Percentiles rank a stretch among this genome's conserved stretches.
Evolutionary conservation across 2,888 invertebrate genomes (phyloP).

Genomic region (Malacosoma neustria): DNA sequence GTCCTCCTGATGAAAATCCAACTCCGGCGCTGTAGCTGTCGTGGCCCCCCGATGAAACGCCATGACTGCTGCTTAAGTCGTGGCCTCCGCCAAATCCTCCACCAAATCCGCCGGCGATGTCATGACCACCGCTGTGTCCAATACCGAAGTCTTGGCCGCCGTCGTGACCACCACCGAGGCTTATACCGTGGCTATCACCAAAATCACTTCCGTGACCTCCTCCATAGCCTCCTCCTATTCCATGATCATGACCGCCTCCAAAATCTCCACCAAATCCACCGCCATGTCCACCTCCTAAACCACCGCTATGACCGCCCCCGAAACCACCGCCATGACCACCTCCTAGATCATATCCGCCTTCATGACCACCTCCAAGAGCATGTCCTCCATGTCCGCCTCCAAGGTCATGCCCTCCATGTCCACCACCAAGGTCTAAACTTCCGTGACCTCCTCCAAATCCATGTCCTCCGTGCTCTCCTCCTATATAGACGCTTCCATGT

Average conservation of each 20-base stretch:
- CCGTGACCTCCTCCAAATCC: neutral
- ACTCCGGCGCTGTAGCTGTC: slow-evolving; percentile 18
- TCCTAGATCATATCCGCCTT: slow-evolving; percentile 22
- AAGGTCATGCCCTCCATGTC: slow-evolving; percentile 19
- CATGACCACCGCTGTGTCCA: slow-evolving; percentile 26
- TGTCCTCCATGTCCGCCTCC: slow-evolving; percentile 14
- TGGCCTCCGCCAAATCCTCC: slow-evolving; percentile 24
- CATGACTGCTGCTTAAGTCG: slow-evolving; percentile 23
- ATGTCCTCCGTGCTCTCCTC: no score
- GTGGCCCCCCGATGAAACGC: slow-evolving; percentile 19
- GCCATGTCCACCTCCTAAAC: slow-evolving; percentile 12
- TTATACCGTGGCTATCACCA: slow-evolving; percentile 12
- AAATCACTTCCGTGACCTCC: slow-evolving; percentile 1
- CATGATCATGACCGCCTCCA: slow-evolving; percentile 10
- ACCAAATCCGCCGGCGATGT: slow-evolving; percentile 16
- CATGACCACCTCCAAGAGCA: slow-evolving; percentile 10
- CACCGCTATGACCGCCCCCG: slow-evolving; percentile 16
- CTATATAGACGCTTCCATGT: slow-evolving; percentile 18
- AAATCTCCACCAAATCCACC: slow-evolving; percentile 8
- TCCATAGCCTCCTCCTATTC: slow-evolving; percentile 10
- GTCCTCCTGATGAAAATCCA: slow-evolving; percentile 16
- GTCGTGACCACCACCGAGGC: slow-evolving; percentile 13
- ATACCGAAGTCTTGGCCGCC: slow-evolving; percentile 13
- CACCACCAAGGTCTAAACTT: slow-evolving; percentile 7
- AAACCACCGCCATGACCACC: slow-evolving; percentile 14